Evolutionary conservation across 2,888 invertebrate species (phyloP), one percentile per base, ranked within the genome.

Genomic region (Stenchaetothrips biformis): DNA sequence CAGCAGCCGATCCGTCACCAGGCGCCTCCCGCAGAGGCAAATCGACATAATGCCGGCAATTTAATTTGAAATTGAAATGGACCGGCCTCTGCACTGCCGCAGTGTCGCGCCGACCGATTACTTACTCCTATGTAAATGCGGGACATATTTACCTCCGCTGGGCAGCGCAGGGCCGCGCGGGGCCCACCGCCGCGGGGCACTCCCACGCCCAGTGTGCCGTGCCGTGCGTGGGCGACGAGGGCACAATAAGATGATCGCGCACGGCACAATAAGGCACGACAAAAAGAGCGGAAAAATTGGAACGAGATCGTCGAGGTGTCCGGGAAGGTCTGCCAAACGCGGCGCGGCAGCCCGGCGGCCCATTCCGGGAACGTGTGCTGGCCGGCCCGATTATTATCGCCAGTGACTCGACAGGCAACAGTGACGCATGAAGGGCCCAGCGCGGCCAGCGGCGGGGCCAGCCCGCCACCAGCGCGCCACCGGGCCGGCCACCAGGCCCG

Each of bases 121-220:
- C 53, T 53, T 74, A 25, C 67, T 25, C 25, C 21, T 74, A 74
- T 74, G 67, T 74, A 74, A 74, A 74, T 74, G 67, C 25, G 67
- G 25, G 7, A 11, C 67, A 21, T 25, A 74, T 25, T 74, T 74
- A 74, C 25, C 9, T 74, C 25, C 67, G 21, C 11, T 21, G n/a
- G n/a, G 25, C 67, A 25, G n/a, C 25, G n/a, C n/a, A 2, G 62
- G n/a, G 16, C 62, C 4, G n/a, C 67, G 25, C n/a, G 21, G 67
- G n/a, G 62, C 62, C 7, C 11, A 18, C 7, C 21, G 67, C 21
- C 67, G 25, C 67, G 21, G 21, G 8, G 67, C 59, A 59, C 59
- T 59, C 53, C 53, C 53, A 16, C 53, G 13, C 9, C 53, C 53
- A 7, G 53, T 7, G 16, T 53, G 53, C 53, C 59, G 59, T 16